Base-by-base conservation (phyloP, 2,888 invertebrate species). In the Eutolmus rufibarbis region DNA sequence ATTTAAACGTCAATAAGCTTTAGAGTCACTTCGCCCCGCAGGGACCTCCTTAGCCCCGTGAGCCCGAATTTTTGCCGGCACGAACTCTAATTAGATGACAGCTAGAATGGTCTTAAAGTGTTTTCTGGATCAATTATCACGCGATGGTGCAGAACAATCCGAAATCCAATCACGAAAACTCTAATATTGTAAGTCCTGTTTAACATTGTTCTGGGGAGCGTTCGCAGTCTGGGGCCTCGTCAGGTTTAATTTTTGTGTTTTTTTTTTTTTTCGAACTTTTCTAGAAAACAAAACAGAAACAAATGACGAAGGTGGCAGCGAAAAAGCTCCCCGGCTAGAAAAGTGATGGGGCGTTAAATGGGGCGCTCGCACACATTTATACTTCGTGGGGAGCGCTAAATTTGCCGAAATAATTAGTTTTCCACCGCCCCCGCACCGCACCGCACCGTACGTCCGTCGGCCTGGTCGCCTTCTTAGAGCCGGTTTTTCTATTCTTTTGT, bases 51-150 rank as follows among this genome's bases (percentile, higher is more conserved):
- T 81, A 34, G 31, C 81, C 12, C 40, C 12, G 40, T 51, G 34
- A 56, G 51, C 43, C 56, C 56, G 81, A 81, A 56, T 34, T 66
- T 57, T 51, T 12, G 28, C 31, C 81, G 23, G 81, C 81, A 81
- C 81, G 81, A 81, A 81, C 51, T 81, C 34, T 82, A 57, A 82
- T 82, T 82, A 82, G 57, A 82, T 82, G 82, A 82, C 82, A 82
- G 82, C 82, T 82, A 28, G 57, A 82, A 82, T 82, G 82, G 82
- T 82, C 82, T 82, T 57, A 82, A 82, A 37, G 66, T 82, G 82
- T 82, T 82, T 66, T 82, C 56, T 82, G 82, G 57, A 82, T 82
- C 82, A 82, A 82, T 82, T 82, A 82, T 57, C 82, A 82, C 82
- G 82, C 82, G 82, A 82, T 82, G 66, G 82, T 82, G 82, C 66